Base-by-base conservation (phyloP, 1,140 invertebrate species). In the Ctenoplectra terminalis region DNA sequence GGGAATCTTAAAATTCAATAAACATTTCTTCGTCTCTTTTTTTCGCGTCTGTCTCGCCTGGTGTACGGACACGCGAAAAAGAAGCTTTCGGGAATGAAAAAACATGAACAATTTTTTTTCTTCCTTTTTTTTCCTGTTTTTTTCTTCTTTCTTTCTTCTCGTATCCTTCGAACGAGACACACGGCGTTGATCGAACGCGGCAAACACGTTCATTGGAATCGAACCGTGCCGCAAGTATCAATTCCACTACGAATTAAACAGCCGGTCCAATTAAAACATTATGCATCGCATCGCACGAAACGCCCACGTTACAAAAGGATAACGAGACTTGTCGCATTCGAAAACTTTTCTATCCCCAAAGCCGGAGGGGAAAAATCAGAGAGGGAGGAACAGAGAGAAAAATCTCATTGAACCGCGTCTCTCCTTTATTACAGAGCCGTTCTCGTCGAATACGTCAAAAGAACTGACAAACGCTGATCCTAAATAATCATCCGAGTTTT, bases 251-350 rank as follows among this genome's bases (percentile, higher is more conserved):
- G 64, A 61, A 86, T 83, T 87, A 81, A 88, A 88, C 31, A 85
- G 76, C 40, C 52, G 58, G 60, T 75, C 72, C 81, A 88, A 88
- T 88, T 88, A 87, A 87, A 88, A 87, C 67, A 86, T 85, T 82
- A 87, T 83, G 80, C 85, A 81, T 82, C 85, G 75, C 76, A 40
- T 88, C 69, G 82, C 85, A 81, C 60, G 75, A 85, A 70, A 75
- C 70, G 34, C 54, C 37, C 13, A 29, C n/a, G 50, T 17, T 56
- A 67, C 73, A 64, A 75, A 87, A 74, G 76, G 71, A 56, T 80
- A 83, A 84, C 69, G 54, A 74, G 73, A 63, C 40, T 67, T 29
- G 52, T 73, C 67, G 50, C 50, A 43, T 76, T n/a, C 69, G 37
- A 48, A 9, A n/a, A n/a, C 23, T 26, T 17, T 1, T 64, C 50